Base-by-base conservation (phyloP, 2,888 invertebrate genomes). In the Tiliacea aurago region DNA sequence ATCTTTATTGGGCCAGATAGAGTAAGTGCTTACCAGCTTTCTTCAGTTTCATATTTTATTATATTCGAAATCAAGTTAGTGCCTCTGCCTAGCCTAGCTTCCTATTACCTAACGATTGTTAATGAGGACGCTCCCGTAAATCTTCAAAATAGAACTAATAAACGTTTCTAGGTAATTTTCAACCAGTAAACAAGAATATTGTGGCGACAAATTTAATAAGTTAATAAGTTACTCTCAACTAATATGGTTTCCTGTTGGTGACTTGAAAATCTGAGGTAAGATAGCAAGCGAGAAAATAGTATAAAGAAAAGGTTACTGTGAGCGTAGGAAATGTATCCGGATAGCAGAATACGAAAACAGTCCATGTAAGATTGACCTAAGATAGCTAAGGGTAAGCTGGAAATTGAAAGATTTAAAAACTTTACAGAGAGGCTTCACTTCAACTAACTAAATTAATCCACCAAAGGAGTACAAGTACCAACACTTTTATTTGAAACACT, bases 211-310 rank as follows among this genome's bases (percentile, higher is more conserved):
- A 41, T 61, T 53, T 51, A 45, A 41, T 45, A 70, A 61, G 15
- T 64, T 33, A 64, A 65, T 70, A 56, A 37, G 66, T 70, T 45
- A 73, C 55, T 74, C 53, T 51, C 33, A 65, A 77, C 47, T 68
- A 20, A 28, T 81, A 81, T 1, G 73, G 80, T 11, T 66, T 81
- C 68, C 13, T 41, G 15, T 18, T 63, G 20, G 20, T 41, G 33
- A 49, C 13, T 75, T 49, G 20, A 51, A 13, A 66, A 37, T 71
- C 28, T 53, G 0, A 7, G 53, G 76, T 71, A n/a, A 9, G 18
- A 49, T 9, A 5, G 63, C 4, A 11, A 71, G 66, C 71, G 55
- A 41, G 15, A 47, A 62, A 59, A 13, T 23, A 15, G 0, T 37
- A 37, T 6, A 37, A 33, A 33, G 33, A 33, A 33, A 33, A 33